Evolutionary conservation across 2,888 invertebrate species (phyloP).

Genomic region (Troilus luridus): DNA sequence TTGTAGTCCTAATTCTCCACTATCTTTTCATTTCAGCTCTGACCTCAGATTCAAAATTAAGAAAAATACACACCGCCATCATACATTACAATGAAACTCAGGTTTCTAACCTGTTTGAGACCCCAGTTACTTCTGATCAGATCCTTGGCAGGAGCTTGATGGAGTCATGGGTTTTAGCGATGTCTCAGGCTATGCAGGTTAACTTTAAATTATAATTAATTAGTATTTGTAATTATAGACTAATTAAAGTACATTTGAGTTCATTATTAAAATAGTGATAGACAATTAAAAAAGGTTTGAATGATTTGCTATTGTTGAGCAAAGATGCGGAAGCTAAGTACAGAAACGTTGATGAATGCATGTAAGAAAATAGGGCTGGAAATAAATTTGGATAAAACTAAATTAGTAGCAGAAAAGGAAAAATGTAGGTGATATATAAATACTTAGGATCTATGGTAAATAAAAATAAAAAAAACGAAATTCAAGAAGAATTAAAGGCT

Average conservation of each 20-base stretch:
- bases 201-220: not conserved
- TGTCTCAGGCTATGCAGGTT: constrained; percentile 78
- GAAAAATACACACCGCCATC: constrained; percentile 84
- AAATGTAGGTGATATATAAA: no score
- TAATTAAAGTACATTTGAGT: not conserved
- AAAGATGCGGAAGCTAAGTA: no score
- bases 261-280: no score
- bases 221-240: not conserved
- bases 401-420: no score
- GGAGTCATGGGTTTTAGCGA: constrained; percentile 83
- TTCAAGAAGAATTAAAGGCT: no score
- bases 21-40: constrained; percentile 60
- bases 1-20: not conserved
- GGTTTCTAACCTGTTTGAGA: constrained; percentile 79
- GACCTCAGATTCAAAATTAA: constrained; percentile 67
- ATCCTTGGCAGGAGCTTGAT: constrained; percentile 79
- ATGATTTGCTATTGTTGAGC: no score
- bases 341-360: no score
- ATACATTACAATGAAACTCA: constrained; percentile 77
- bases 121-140: constrained; percentile 78
- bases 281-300: no score
- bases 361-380: no score
- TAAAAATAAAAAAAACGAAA: no score
- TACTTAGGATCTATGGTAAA: no score
- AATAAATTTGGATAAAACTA: no score